Conservation (phyloP, 2,113 vertebrate species). For the Monopterus albus region DNA sequence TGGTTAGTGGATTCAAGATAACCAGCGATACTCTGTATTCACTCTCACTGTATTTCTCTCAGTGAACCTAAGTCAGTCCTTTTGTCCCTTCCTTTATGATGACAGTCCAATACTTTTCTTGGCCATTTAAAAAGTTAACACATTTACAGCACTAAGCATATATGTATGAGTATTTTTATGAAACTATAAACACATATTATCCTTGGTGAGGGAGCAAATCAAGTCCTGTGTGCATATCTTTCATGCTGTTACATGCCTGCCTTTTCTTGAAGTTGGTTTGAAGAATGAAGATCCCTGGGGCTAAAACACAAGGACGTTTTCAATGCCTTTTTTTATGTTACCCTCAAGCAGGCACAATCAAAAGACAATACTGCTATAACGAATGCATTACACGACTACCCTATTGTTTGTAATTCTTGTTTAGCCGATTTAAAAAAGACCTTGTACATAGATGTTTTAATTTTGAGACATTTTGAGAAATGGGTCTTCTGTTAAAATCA, state of each 20-base stretch:
- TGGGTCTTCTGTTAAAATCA: not conserved
- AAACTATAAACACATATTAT: slow-evolving; percentile 49
- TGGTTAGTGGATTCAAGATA: slow-evolving; percentile 56
- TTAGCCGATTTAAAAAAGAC: not conserved
- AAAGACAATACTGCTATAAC: slow-evolving; percentile 17
- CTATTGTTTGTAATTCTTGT: not conserved
- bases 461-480: not conserved
- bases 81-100: slow-evolving; percentile 11
- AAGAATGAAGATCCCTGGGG: slow-evolving; percentile 73
- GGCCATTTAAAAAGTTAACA: not conserved
- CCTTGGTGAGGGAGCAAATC: slow-evolving; percentile 64
- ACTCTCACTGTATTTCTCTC: slow-evolving; percentile 22
- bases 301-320: slow-evolving; percentile 64
- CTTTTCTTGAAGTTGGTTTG: slow-evolving; percentile 70
- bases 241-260: slow-evolving; percentile 83
- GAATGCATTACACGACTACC: slow-evolving; percentile 11
- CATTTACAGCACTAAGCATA: not conserved
- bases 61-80: slow-evolving; percentile 4
- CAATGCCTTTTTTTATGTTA: slow-evolving; percentile 38
- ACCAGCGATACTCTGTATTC: too few relatives aligned
- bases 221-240: slow-evolving; percentile 80
- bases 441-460: not conserved
- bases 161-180: not conserved
- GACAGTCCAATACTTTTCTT: not conserved
- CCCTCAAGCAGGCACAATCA: slow-evolving; percentile 38